Conservation (phyloP, 2,888 invertebrate species). For the Synergus laeviventris region DNA sequence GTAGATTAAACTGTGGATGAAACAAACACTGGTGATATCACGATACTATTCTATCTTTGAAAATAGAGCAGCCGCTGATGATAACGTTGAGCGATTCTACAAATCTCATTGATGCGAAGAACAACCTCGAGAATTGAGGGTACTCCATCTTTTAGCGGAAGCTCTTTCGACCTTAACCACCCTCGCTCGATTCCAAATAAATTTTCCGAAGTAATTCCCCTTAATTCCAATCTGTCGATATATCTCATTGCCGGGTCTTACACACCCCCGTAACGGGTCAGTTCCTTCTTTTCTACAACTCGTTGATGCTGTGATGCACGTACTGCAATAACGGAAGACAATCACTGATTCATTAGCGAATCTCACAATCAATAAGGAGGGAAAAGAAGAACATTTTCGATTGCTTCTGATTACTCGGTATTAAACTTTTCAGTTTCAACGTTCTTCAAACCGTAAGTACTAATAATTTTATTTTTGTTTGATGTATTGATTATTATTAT, state of each 20-base stretch:
- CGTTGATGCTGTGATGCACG: slow-evolving; percentile 33
- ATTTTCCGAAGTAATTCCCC: slow-evolving; percentile 48
- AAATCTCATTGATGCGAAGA: slow-evolving; percentile 41
- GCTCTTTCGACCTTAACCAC: slow-evolving; percentile 24
- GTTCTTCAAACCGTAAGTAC: neutral
- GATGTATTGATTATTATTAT: too few species aligned
- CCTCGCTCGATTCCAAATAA: slow-evolving; percentile 42
- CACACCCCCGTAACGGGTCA: slow-evolving; percentile 37
- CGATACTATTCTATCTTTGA: slow-evolving; percentile 23
- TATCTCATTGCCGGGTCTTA: slow-evolving; percentile 4
- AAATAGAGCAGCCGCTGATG: slow-evolving; percentile 32
- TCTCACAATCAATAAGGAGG: slow-evolving; percentile 21
- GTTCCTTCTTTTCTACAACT: slow-evolving; percentile 38
- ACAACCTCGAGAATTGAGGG: slow-evolving; percentile 38
- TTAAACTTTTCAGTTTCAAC: neutral
- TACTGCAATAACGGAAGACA: slow-evolving; percentile 33
- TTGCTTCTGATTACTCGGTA: neutral
- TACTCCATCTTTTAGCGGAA: slow-evolving; percentile 31
- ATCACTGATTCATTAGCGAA: slow-evolving; percentile 35
- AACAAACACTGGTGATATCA: slow-evolving; percentile 5
- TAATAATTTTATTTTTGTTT: too few species aligned
- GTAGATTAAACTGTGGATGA: neutral
- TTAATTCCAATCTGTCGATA: slow-evolving; percentile 50
- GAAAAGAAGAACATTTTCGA: neutral
- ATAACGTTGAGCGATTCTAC: slow-evolving; percentile 42